A percentile compares a stretch with the other conserved stretches of the same genome.
Evolutionary conservation across 2,113 vertebrate species (phyloP).

Genomic region (Vombatus ursinus): DNA sequence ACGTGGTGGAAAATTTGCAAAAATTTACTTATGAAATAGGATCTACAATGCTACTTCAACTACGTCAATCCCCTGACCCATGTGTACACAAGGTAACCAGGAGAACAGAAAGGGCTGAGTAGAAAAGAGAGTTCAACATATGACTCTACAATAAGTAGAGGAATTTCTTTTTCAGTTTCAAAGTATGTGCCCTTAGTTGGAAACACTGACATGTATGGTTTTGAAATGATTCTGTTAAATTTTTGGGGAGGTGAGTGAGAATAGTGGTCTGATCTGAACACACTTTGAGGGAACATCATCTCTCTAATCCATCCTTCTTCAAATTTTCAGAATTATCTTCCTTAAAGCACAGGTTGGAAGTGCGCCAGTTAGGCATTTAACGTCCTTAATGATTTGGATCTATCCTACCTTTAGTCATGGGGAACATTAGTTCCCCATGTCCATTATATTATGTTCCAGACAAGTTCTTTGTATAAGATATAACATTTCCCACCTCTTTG

Average conservation of each 20-base stretch:
- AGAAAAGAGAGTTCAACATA: neutral
- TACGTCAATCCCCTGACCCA: neutral
- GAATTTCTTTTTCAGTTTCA: neutral
- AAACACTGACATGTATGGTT: neutral
- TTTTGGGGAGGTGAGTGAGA: neutral
- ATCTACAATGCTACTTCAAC: neutral
- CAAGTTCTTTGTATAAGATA: neutral
- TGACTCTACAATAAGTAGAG: neutral
- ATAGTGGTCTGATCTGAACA: neutral
- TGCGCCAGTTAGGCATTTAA: neutral
- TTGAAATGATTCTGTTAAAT: neutral
- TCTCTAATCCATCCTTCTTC: neutral
- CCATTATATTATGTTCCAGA: neutral
- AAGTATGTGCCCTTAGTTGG: neutral
- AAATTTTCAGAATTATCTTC: neutral
- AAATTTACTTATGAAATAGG: neutral
- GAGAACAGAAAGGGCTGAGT: neutral
- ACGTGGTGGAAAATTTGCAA: neutral
- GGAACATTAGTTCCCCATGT: neutral
- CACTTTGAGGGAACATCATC: neutral
- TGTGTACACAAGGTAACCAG: neutral
- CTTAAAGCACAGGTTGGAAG: neutral
- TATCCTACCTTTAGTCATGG: neutral
- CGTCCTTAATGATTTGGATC: neutral
- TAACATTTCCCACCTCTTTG: neutral